Evolutionary conservation across 2,888 invertebrate species (phyloP), one percentile per base, ranked within the genome.

Genomic region (Drosophila mulleri): DNA sequence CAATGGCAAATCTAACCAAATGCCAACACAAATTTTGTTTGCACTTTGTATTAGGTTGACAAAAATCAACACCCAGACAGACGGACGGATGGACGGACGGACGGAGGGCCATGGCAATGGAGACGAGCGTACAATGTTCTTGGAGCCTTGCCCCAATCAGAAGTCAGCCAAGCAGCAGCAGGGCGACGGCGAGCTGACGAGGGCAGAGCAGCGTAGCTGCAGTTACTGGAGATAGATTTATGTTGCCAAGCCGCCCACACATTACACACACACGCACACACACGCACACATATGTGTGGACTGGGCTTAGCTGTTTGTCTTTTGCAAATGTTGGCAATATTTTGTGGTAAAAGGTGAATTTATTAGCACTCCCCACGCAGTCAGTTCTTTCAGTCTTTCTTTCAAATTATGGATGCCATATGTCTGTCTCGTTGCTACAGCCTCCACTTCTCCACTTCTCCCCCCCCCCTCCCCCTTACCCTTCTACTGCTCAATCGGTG

Each of bases 261-360:
- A 67, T 26, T 57, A 39, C 35, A 20, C 16, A 35, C 16, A 16
- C 12, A 20, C 20, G 20, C 20, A 11, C 18, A 18, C 45, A 20
- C 45, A 45, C 45, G 4, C 9, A 16, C 16, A n/a, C 9, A 9
- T 11, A 18, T 9, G 16, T 61, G 50, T 52, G 44, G 53, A 45
- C 47, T 57, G 67, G 32, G 62, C 65, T 69, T 60, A 66, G 80
- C 75, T 88, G 86, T 88, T 88, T 86, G 84, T 88, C 79, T 87
- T 87, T 80, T 54, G 83, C 82, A 83, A 86, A 88, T 86, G 82
- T 79, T 82, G 84, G 80, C 84, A 82, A 87, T 86, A 88, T 88
- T 87, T 86, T 86, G 84, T 72, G 82, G 82, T 86, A 87, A 88
- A 88, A 86, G 88, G 88, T 86, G 75, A 85, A 85, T 88, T 85